Percentiles rank a stretch among this genome's conserved stretches.
These are phyloP conservation scores for Theodoxus fluviatilis DNA, from an alignment of 2,888 invertebrate species.

Conservation along the genomic window DNA sequence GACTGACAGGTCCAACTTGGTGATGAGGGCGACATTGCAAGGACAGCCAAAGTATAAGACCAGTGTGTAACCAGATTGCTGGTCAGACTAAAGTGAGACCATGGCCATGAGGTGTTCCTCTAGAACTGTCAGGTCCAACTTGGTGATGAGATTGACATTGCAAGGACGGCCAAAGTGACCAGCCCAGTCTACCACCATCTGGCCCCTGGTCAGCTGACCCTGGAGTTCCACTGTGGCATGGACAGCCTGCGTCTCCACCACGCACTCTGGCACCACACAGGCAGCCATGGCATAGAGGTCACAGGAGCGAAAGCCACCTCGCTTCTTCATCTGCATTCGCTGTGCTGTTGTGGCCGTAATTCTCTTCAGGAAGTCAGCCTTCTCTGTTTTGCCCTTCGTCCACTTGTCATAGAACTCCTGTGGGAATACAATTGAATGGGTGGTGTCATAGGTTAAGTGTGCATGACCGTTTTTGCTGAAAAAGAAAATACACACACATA, in stretches of 20 bases:
- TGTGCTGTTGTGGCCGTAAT: slow-evolving; percentile 29
- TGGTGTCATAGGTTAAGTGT: too few relatives aligned
- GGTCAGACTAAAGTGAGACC: too few relatives aligned
- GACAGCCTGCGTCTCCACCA: slow-evolving; percentile 39
- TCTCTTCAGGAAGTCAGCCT: slow-evolving; percentile 40
- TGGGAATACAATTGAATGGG: too few relatives aligned
- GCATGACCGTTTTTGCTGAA: too few relatives aligned
- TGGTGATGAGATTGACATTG: slow-evolving; percentile 50
- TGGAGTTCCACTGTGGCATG: slow-evolving; percentile 70
- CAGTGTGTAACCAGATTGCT: slow-evolving; percentile 73
- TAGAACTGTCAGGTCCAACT: too few relatives aligned
- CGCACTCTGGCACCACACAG: slow-evolving; percentile 38
- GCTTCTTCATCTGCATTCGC: slow-evolving; percentile 14
- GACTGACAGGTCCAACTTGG: slow-evolving; percentile 40
- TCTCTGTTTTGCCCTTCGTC: slow-evolving; percentile 38
- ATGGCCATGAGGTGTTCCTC: too few relatives aligned
- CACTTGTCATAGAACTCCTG: slow-evolving; percentile 48
- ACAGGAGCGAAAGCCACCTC: slow-evolving; percentile 44
- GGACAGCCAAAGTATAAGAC: slow-evolving; percentile 37
- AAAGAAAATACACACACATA: too few relatives aligned
- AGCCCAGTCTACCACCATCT: slow-evolving; percentile 71
- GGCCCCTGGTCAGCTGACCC: slow-evolving; percentile 72
- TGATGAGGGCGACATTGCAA: slow-evolving; percentile 48
- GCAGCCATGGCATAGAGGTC: slow-evolving; percentile 50
- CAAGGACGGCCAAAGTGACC: slow-evolving; percentile 34